phyloP scores from a whole-genome alignment of 2,888 invertebrate genomes.

The Microplitis manilae region DNA sequence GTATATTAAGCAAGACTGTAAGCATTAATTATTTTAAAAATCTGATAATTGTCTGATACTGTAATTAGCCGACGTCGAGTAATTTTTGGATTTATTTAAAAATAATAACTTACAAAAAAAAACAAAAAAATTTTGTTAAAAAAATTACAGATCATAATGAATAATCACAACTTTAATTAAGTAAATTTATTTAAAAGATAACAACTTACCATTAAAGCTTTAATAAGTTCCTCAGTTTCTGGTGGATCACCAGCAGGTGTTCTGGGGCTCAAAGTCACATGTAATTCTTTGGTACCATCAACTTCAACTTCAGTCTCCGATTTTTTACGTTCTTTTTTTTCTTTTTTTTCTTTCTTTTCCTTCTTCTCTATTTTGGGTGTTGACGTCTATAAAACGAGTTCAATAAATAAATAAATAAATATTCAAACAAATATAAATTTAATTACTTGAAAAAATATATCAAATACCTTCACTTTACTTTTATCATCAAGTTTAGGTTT shows the following conservation, averaged over 20 bases:
- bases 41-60: too few species aligned
- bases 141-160: too few species aligned
- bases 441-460: background rate
- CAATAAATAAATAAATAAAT: background rate
- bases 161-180: too few species aligned
- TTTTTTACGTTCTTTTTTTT: conserved; percentile 73
- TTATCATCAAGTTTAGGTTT: conserved; percentile 70
- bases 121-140: too few species aligned
- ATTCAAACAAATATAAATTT: background rate
- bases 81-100: too few species aligned
- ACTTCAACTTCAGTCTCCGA: conserved; percentile 75
- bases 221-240: conserved; percentile 93
- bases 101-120: too few species aligned
- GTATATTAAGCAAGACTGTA: too few species aligned
- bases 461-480: conserved; percentile 44
- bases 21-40: too few species aligned
- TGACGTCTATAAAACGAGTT: conserved; percentile 12
- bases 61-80: too few species aligned
- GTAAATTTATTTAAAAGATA: conserved; percentile 39
- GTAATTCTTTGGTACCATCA: conserved; percentile 84
- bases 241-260: conserved; percentile 89
- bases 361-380: conserved; percentile 39
- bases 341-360: conserved; percentile 53
- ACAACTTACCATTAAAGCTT: conserved; percentile 75
- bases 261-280: conserved; percentile 84